These are phyloP conservation scores for Cichlasoma orientale DNA, from an alignment of 2,797 vertebrate species.

Conservation along the genomic window DNA sequence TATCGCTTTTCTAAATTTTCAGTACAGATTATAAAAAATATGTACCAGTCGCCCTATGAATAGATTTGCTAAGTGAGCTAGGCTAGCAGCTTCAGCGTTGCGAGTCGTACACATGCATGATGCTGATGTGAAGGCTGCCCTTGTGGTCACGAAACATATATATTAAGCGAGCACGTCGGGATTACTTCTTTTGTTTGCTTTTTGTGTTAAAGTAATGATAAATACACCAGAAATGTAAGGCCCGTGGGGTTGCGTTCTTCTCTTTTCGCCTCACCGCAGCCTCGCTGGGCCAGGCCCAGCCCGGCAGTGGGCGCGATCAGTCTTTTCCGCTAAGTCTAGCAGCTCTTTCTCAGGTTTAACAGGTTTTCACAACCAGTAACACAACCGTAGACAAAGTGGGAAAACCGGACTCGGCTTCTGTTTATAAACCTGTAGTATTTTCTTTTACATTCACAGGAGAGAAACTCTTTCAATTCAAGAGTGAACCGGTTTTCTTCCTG, in stretches of 20 bases:
- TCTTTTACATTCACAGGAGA: not conserved
- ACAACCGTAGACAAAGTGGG: not conserved
- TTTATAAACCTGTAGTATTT: not conserved
- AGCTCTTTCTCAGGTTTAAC: constrained; percentile 35
- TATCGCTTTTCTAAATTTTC: too few species aligned
- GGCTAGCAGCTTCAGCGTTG: constrained; percentile 50
- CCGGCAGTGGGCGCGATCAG: constrained; percentile 59
- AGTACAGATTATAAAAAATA: not conserved
- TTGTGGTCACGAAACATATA: not conserved
- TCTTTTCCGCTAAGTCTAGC: constrained; percentile 45
- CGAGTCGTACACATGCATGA: constrained; percentile 50
- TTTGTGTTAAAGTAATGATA: rapidly evolving
- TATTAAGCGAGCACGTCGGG: rapidly evolving
- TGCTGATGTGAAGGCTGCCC: constrained; percentile 12
- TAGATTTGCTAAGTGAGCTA: constrained; percentile 56
- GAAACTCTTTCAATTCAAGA: too few species aligned
- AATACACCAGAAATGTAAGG: not conserved
- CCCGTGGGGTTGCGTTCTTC: constrained; percentile 36
- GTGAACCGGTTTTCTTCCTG: not conserved
- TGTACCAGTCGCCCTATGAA: constrained; percentile 57
- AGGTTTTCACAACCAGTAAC: constrained; percentile 19
- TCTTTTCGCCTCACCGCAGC: constrained; percentile 18
- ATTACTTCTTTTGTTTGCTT: rapidly evolving
- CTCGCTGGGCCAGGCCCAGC: constrained; percentile 52
- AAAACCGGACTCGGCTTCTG: not conserved